Percentiles rank a stretch among this genome's conserved stretches.
Conservation (phyloP, 2,113 vertebrate genomes). For the Mugil cephalus region DNA sequence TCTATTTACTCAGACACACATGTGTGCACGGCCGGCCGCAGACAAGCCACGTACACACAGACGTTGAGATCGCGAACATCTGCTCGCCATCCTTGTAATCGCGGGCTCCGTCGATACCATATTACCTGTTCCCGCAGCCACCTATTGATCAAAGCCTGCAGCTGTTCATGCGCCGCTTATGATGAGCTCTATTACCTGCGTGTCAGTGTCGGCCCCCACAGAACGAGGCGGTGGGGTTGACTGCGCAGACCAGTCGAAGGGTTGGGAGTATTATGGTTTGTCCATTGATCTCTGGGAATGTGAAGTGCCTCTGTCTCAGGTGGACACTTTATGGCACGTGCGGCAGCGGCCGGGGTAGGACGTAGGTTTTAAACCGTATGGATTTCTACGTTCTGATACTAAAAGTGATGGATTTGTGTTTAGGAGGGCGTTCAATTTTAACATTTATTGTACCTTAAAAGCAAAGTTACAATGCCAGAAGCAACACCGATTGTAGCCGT, state of each 20-base stretch:
- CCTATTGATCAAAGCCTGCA: slow-evolving; percentile 80
- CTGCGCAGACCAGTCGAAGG: slow-evolving; percentile 8
- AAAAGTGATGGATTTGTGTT: slow-evolving; percentile 25
- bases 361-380: slow-evolving; percentile 39
- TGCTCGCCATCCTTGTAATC: slow-evolving; percentile 60
- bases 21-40: slow-evolving; percentile 25
- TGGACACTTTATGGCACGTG: slow-evolving; percentile 42
- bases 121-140: slow-evolving; percentile 80
- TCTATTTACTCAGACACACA: slow-evolving; percentile 55
- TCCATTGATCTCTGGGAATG: slow-evolving; percentile 77
- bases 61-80: slow-evolving; percentile 58
- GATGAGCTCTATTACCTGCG: slow-evolving; percentile 77
- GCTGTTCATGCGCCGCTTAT: slow-evolving; percentile 73
- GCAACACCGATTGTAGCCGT: not conserved
- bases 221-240: slow-evolving; percentile 18
- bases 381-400: slow-evolving; percentile 28
- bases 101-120: slow-evolving; percentile 81
- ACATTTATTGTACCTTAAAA: slow-evolving; percentile 3
- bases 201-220: slow-evolving; percentile 64
- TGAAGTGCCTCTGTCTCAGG: slow-evolving; percentile 60
- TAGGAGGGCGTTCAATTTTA: not conserved
- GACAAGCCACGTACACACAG: not conserved
- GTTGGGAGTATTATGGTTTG: slow-evolving; percentile 60
- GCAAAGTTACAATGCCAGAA: slow-evolving; percentile 8
- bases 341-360: slow-evolving; percentile 32